Base-by-base conservation (phyloP, 2,113 vertebrate genomes). In the Sinocyclocheilus grahami region DNA sequence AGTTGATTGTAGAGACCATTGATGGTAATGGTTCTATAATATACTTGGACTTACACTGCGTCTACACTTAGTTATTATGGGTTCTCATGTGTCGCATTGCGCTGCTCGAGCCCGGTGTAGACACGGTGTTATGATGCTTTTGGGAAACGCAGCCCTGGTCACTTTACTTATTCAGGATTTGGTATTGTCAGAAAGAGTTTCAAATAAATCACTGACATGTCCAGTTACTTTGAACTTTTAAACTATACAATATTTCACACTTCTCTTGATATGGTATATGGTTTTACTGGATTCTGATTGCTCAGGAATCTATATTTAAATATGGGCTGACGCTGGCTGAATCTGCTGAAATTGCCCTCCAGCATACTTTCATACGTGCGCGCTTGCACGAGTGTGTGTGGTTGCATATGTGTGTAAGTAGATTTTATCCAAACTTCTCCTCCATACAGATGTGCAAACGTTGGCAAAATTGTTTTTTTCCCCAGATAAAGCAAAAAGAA, bases 241-340 rank as follows among this genome's bases (percentile, higher is more conserved):
- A 65, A 46, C 8, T 24, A 18, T 81, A 33, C 7, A 1, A 71
- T n/a, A 82, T 67, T 82, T 82, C 8, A 5, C 3, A 58, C 22
- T 18, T 71, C 18, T 39, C 51, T 83, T 82, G 67, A 69, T 72
- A 39, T 67, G 60, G 4, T 65, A 20, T 82, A 67, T 72, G 20
- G 67, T 53, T 72, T 74, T 58, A 74, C 24, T 6, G 14, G 3
- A 30, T 81, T 42, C n/a, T 16, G 37, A 39, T 74, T 42, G 48
- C 82, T 83, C 67, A 60, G 67, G 67, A 82, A 82, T 71, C 42
- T 86, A 22, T 65, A 51, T 82, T 86, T 51, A 82, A 86, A 82
- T 86, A 46, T 55, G 55, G 72, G 42, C 71, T 39, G 60, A 75
- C 10, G 20, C 27, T 82, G 58, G 8, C 85, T 37, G 78, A 22